Evolutionary conservation across 2,888 invertebrate species (phyloP).

Genomic region (Dugesia japonica): DNA sequence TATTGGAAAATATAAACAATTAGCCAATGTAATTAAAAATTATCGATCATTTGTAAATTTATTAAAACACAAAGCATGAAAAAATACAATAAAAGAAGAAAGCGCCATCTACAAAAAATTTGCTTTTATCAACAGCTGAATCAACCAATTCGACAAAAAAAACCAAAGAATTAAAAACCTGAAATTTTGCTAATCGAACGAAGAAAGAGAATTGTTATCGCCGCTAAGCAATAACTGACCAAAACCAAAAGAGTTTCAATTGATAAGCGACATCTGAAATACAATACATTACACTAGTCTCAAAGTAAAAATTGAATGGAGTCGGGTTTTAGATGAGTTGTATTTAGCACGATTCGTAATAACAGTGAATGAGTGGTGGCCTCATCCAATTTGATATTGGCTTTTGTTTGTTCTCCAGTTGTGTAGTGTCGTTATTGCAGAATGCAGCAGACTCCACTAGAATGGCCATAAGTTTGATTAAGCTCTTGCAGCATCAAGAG

Average conservation of each 20-base stretch:
- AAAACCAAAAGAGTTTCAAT: not conserved
- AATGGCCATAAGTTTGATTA: conserved; percentile 20
- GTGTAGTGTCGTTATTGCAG: conserved; percentile 20
- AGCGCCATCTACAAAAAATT: not conserved
- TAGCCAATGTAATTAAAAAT: too few relatives aligned
- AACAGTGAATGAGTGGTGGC: conserved; percentile 13
- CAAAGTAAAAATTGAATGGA: not conserved
- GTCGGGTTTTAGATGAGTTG: not conserved
- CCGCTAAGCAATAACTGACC: not conserved
- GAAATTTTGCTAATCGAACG: conserved; percentile 14
- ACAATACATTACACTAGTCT: conserved; percentile 20
- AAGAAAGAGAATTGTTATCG: conserved; percentile 20
- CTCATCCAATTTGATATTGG: conserved; percentile 20
- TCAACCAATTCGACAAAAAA: not conserved
- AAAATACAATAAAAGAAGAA: not conserved
- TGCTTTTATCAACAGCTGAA: conserved; percentile 5
- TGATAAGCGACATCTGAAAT: conserved; percentile 20
- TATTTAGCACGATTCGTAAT: conserved; percentile 9
- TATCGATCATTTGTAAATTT: too few relatives aligned
- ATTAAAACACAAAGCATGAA: not conserved
- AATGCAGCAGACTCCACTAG: conserved; percentile 9
- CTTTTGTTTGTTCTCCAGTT: conserved; percentile 15
- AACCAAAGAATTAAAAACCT: conserved; percentile 1
- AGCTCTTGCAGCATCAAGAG: conserved; percentile 20
- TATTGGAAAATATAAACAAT: too few relatives aligned